Conservation (phyloP, 2,113 vertebrate species). For the Gnathochromis pfefferi region DNA sequence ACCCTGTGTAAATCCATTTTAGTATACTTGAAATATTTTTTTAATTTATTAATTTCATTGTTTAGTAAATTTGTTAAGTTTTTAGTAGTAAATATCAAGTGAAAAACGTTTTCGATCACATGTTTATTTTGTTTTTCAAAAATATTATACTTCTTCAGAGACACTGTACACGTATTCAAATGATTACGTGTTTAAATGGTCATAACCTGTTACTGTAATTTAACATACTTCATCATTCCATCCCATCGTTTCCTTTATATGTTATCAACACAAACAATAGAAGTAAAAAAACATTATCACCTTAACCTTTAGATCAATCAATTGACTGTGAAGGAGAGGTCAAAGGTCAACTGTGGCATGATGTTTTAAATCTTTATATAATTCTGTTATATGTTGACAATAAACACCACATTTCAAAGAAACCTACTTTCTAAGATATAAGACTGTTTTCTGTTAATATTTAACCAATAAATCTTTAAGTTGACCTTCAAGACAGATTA, state of each 20-base stretch:
- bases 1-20: neutral
- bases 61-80: rapidly evolving
- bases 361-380: neutral
- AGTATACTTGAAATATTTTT: rapidly evolving
- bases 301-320: neutral
- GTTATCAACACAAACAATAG: neutral
- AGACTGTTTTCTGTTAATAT: neutral
- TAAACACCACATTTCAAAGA: neutral
- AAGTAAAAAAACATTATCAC: neutral
- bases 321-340: neutral
- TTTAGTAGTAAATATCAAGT: neutral
- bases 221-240: neutral
- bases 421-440: neutral
- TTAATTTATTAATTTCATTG: neutral
- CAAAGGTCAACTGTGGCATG: neutral
- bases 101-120: neutral
- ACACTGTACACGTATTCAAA: neutral
- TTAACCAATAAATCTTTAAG: neutral
- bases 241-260: neutral
- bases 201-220: neutral
- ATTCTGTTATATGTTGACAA: neutral
- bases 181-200: neutral
- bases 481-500: neutral
- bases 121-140: neutral
- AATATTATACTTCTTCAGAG: neutral